These are phyloP conservation scores for Cistogaster globosa DNA, from an alignment of 2,888 invertebrate genomes.

Conservation along the genomic window DNA sequence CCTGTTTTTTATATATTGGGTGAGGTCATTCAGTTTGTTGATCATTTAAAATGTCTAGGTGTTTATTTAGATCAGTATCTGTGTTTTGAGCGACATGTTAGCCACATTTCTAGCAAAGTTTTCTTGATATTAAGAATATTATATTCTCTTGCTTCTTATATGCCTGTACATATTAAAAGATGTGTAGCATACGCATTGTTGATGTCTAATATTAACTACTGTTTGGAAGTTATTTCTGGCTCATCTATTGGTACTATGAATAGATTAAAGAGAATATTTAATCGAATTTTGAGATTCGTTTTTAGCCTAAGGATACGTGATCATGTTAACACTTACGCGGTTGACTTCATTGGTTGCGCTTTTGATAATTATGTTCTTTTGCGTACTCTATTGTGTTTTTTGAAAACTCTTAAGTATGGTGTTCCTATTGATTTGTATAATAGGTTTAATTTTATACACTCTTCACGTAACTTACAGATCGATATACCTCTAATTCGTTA, in stretches of 20 bases:
- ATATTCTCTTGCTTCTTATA: background rate
- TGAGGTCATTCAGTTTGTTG: no score
- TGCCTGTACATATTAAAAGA: background rate
- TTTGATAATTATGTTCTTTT: conserved; percentile 3
- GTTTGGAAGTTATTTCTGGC: conserved; percentile 7
- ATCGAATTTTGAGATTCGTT: background rate
- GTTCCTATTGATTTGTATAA: background rate
- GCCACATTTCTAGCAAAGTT: background rate
- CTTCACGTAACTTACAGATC: background rate
- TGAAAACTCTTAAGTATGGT: conserved; percentile 5
- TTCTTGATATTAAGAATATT: background rate
- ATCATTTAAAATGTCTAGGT: background rate
- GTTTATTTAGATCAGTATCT: background rate
- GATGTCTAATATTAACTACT: background rate
- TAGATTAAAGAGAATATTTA: background rate
- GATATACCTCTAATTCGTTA: no score
- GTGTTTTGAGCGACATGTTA: background rate
- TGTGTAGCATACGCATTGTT: background rate
- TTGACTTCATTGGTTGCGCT: background rate
- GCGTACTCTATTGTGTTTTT: background rate
- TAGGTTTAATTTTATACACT: background rate
- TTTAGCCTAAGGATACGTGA: background rate
- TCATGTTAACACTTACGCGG: background rate
- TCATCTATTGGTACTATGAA: background rate
- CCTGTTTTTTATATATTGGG: no score